A percentile compares a stretch with the other conserved stretches of the same genome.
Conservation (phyloP, 2,113 vertebrate genomes). For the Pomatostomus ruficeps region DNA sequence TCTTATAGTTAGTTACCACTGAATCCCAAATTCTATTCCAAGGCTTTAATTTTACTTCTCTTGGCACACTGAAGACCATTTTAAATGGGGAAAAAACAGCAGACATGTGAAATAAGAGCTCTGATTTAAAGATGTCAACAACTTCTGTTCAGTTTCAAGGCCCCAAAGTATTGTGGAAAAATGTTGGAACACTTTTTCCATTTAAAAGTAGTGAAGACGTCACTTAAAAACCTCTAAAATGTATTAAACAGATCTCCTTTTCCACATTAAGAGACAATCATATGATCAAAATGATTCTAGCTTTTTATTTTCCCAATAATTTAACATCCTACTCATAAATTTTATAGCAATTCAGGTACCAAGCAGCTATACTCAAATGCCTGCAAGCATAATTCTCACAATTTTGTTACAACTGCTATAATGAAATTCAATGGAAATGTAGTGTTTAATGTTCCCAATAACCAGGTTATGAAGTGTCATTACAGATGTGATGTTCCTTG, state of each 20-base stretch:
- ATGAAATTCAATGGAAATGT: not conserved
- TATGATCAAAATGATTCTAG: not conserved
- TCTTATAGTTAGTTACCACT: not conserved
- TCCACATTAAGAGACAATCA: slow-evolving; percentile 17
- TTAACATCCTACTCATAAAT: not conserved
- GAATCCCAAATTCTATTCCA: slow-evolving; percentile 12
- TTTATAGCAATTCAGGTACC: not conserved
- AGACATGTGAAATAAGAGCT: slow-evolving; percentile 42
- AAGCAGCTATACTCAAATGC: not conserved
- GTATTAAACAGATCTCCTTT: slow-evolving; percentile 43
- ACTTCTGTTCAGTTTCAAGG: slow-evolving; percentile 16
- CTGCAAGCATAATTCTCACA: not conserved
- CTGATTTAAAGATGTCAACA: slow-evolving; percentile 52
- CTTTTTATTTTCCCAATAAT: not conserved
- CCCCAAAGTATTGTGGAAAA: slow-evolving; percentile 38
- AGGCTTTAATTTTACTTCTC: slow-evolving; percentile 45
- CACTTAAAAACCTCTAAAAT: slow-evolving; percentile 19
- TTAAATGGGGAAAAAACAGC: slow-evolving; percentile 4
- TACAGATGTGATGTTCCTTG: not conserved
- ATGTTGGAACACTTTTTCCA: slow-evolving; percentile 28
- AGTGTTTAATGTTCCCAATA: not conserved
- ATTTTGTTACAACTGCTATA: not conserved
- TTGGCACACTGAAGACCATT: not conserved
- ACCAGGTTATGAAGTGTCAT: not conserved
- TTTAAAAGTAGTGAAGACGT: slow-evolving; percentile 9